Base-by-base conservation (phyloP, 2,888 invertebrate species). In the Troides aeacus region DNA sequence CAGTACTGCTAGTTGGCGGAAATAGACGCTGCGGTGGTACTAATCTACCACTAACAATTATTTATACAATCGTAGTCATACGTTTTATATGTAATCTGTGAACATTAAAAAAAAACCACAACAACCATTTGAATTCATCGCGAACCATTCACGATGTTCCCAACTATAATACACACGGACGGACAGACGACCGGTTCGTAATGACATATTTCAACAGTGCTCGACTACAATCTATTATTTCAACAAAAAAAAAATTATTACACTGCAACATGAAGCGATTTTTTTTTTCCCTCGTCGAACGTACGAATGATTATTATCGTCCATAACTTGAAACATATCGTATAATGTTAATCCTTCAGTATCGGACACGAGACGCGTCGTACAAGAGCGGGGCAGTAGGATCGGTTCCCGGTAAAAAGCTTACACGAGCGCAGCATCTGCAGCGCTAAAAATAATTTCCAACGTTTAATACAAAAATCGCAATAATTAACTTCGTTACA, bases 401-500 rank as follows among this genome's bases (percentile, higher is more conserved):
- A 79, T 74, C 77, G 81, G 83, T 89, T 87, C 86, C 81, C 79
- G 81, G 89, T 88, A 91, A 87, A 88, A 89, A 86, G 82, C 39
- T 8, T 78, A 77, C 81, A 77, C 76, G 77, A 78, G 75, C 78
- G 83, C 85, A 56, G 68, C 64, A 84, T 87, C 86, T 87, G 87
- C 86, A 79, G 81, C 74, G 87, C 86, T 92, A 90, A 92, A 92
- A 92, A 92, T 92, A 91, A 92, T 92, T 90, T 92, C 85, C 90
- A 90, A 87, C 91, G 90, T 92, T 92, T 92, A 92, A 92, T 92
- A 91, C 92, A 92, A 92, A 92, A 92, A 92, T 92, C 88, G 89
- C 88, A 92, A 92, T 92, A 92, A 92, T 92, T 92, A 92, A 92
- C 91, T 90, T 91, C 87, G 91, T 91, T 92, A 91, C 92, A 92